Evolutionary conservation across 2,113 vertebrate genomes (phyloP).

Genomic region (Cebus imitator): DNA sequence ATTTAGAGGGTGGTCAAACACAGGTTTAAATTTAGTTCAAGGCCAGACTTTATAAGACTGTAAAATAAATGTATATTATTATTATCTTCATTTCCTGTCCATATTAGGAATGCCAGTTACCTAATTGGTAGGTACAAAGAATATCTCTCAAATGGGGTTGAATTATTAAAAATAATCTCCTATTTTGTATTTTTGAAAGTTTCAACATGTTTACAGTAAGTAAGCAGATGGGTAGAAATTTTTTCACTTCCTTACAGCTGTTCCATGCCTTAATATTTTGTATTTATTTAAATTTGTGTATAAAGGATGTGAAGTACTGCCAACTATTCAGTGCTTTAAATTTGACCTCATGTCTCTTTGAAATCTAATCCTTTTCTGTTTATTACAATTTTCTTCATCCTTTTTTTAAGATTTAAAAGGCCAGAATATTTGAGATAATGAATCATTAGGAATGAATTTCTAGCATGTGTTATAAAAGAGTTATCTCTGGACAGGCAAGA

Average conservation of each 20-base stretch:
- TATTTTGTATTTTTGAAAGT: background rate
- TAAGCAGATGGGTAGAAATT: background rate
- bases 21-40: background rate
- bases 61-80: background rate
- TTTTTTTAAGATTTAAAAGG: background rate
- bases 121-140: background rate
- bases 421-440: background rate
- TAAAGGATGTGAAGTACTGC: background rate
- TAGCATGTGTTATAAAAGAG: background rate
- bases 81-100: background rate
- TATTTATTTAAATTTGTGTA: background rate
- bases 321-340: background rate
- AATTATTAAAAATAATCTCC: background rate
- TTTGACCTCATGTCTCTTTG: background rate
- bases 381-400: background rate
- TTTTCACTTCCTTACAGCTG: background rate
- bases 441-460: background rate
- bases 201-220: background rate
- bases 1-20: background rate
- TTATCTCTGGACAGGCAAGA: background rate
- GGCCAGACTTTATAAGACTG: background rate
- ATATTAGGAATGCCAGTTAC: background rate
- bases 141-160: background rate
- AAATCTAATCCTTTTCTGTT: background rate
- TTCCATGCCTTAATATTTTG: background rate